Evolutionary conservation across 2,888 invertebrate species (phyloP).

Genomic region (Sarcophaga caerulescens): DNA sequence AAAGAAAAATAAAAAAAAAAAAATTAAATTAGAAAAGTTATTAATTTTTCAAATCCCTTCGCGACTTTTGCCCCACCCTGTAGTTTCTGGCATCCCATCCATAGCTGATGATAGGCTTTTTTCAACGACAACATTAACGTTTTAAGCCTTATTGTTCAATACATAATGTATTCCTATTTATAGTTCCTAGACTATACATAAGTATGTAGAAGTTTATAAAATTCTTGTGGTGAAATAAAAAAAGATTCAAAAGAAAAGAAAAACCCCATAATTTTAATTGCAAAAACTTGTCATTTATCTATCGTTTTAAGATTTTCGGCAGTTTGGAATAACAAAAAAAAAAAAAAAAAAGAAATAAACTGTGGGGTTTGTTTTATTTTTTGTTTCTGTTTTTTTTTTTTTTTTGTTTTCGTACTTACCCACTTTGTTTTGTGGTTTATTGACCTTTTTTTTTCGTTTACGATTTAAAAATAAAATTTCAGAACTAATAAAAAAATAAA

Average conservation of each 20-base stretch:
- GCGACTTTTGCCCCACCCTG: no score
- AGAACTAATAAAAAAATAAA: background rate
- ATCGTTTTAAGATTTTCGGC: background rate
- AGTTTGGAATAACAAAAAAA: background rate
- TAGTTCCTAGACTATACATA: no score
- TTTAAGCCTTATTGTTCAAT: no score
- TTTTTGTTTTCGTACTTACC: constrained; percentile 28
- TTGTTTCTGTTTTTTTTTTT: background rate
- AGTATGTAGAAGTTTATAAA: no score
- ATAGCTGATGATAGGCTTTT: no score
- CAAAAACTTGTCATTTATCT: background rate
- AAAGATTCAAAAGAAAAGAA: background rate
- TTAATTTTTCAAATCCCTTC: no score
- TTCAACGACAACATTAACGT: no score
- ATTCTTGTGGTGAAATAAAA: background rate
- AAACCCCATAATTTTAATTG: background rate
- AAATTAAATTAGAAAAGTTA: no score
- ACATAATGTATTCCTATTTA: no score
- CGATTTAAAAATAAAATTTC: background rate
- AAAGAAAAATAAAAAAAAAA: no score
- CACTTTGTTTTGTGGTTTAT: background rate
- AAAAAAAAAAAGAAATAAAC: background rate
- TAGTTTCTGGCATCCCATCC: no score
- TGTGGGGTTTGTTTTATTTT: background rate
- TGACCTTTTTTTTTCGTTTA: background rate